Percentiles rank a stretch among this genome's conserved stretches.
These are phyloP conservation scores for Tiliacea citrago DNA, from an alignment of 2,888 invertebrate genomes.

Conservation along the genomic window DNA sequence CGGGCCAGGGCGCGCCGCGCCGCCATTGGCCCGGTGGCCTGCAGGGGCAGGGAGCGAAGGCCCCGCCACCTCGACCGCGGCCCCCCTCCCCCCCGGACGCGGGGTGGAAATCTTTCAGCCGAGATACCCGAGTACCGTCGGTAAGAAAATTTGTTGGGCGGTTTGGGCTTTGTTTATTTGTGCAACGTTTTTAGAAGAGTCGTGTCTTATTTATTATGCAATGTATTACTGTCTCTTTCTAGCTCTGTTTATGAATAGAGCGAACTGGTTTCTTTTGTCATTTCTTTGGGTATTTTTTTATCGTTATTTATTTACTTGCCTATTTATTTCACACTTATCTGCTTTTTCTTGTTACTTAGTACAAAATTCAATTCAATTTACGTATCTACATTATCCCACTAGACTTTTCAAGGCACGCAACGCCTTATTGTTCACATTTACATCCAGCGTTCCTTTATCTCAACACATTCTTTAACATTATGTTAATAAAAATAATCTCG, in stretches of 20 bases:
- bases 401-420: neutral
- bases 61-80: slow-evolving; percentile 88
- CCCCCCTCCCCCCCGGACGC: slow-evolving; percentile 76
- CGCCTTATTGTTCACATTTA: neutral
- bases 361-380: neutral
- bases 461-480: neutral
- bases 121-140: slow-evolving; percentile 79
- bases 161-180: slow-evolving; percentile 59
- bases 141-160: slow-evolving; percentile 79
- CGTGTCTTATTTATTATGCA: slow-evolving; percentile 41
- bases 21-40: slow-evolving; percentile 90
- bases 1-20: slow-evolving; percentile 88
- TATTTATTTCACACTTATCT: neutral
- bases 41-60: slow-evolving; percentile 89
- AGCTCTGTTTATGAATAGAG: slow-evolving; percentile 46
- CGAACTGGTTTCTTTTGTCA: slow-evolving; percentile 43
- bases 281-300: slow-evolving; percentile 30
- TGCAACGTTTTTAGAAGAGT: slow-evolving; percentile 58
- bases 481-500: slow-evolving; percentile 24
- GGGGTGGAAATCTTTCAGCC: slow-evolving; percentile 87
- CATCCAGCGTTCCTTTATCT: neutral
- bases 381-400: no score
- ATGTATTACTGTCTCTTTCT: slow-evolving; percentile 56
- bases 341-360: neutral
- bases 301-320: neutral